Conservation (phyloP, 2,797 vertebrate species). For the Pelochelys cantorii region DNA sequence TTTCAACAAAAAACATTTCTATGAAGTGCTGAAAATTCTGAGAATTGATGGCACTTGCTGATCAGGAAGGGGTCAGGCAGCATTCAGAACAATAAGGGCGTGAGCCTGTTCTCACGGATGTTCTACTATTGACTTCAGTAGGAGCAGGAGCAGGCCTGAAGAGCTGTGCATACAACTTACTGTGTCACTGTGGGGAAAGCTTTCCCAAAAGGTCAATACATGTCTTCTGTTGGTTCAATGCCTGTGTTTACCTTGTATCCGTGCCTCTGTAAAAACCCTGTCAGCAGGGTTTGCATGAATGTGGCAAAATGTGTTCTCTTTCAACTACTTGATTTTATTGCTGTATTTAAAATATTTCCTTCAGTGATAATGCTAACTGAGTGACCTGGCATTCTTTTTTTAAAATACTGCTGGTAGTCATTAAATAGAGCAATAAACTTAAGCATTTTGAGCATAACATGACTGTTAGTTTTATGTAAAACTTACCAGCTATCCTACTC, state of each 20-base stretch:
- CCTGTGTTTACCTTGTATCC: constrained; percentile 72
- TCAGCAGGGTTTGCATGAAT: constrained; percentile 81
- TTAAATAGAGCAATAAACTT: constrained; percentile 86
- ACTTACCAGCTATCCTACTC: constrained; percentile 1
- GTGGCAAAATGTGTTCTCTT: constrained; percentile 78
- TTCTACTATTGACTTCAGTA: constrained; percentile 53
- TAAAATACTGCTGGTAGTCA: constrained; percentile 80
- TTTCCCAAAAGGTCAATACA: constrained; percentile 62
- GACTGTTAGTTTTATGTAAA: constrained; percentile 75
- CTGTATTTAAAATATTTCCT: constrained; percentile 83
- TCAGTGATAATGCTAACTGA: constrained; percentile 76
- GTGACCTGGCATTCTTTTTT: constrained; percentile 79
- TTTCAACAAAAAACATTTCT: constrained; percentile 35
- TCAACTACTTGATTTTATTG: constrained; percentile 83
- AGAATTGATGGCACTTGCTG: constrained; percentile 51
- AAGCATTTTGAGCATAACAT: constrained; percentile 82
- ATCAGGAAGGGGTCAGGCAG: constrained; percentile 62
- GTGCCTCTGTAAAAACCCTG: constrained; percentile 75
- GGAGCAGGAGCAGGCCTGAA: constrained; percentile 45
- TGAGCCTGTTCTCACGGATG: constrained; percentile 51
- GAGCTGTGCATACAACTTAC: constrained; percentile 51
- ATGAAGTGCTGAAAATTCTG: constrained; percentile 46
- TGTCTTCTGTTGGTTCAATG: constrained; percentile 59
- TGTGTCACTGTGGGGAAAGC: constrained; percentile 71
- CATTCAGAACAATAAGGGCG: constrained; percentile 54